Percentiles rank a stretch among this genome's conserved stretches.
Evolutionary conservation across 1,140 invertebrate species (phyloP).

Genomic region (Drosophila nannoptera): DNA sequence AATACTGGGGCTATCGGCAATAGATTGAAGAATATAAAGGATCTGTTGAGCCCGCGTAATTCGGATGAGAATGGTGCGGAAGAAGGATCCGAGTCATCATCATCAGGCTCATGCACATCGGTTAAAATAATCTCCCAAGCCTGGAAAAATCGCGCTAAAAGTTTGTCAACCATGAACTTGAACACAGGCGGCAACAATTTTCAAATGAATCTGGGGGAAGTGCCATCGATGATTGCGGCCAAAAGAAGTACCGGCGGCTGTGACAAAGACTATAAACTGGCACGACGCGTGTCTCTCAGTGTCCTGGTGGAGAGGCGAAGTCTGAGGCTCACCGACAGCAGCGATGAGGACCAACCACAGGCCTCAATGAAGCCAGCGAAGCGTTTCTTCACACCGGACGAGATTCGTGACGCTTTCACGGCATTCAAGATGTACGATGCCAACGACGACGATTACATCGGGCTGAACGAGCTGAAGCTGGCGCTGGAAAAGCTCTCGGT

Average conservation of each 20-base stretch:
- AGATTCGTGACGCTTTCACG: constrained; percentile 34
- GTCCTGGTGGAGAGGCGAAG: constrained; percentile 37
- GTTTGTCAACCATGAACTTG: constrained; percentile 32
- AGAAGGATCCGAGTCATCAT: constrained; percentile 12
- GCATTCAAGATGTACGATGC: constrained; percentile 35
- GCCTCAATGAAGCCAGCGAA: background rate
- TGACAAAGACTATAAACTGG: background rate
- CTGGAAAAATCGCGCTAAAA: constrained; percentile 16
- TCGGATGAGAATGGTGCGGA: constrained; percentile 4
- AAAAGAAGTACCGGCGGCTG: background rate
- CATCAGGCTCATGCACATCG: constrained; percentile 47
- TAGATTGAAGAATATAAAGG: constrained; percentile 4
- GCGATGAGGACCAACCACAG: constrained; percentile 9
- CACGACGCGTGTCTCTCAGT: constrained; percentile 5
- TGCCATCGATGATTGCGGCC: background rate
- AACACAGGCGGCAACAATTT: no score
- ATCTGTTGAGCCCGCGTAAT: background rate
- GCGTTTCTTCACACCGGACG: constrained; percentile 27
- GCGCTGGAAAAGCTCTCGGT: constrained; percentile 46
- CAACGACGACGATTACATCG: constrained; percentile 41
- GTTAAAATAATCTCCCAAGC: constrained; percentile 24
- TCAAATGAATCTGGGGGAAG: background rate
- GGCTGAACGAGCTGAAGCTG: constrained; percentile 37
- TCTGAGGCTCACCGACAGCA: constrained; percentile 14
- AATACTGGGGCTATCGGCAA: constrained; percentile 19